Evolutionary conservation across 1,140 invertebrate genomes (phyloP).

Genomic region (Glossosoma conforme): DNA sequence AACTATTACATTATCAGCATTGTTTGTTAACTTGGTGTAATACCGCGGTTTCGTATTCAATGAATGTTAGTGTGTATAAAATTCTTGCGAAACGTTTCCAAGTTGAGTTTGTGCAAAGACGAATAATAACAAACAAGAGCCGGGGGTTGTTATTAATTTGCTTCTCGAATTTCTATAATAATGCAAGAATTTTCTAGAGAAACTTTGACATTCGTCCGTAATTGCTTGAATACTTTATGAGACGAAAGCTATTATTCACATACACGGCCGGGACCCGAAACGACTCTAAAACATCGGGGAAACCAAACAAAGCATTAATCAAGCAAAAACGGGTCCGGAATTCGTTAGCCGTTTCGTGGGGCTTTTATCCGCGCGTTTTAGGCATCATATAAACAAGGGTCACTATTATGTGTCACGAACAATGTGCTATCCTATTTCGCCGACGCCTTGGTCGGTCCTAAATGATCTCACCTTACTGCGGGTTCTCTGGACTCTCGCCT

Average conservation of each 20-base stretch:
- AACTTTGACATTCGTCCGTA: conserved; percentile 9
- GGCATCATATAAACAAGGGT: conserved; percentile 29
- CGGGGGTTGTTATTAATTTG: no score
- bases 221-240: conserved; percentile 13
- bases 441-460: background rate
- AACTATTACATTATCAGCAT: no score
- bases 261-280: background rate
- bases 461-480: background rate
- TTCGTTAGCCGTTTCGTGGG: conserved; percentile 26
- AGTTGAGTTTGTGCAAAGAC: no score
- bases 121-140: no score
- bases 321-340: conserved; percentile 26
- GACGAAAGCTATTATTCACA: conserved; percentile 16
- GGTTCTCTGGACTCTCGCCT: no score
- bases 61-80: no score
- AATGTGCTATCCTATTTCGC: conserved; percentile 25
- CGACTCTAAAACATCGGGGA: background rate
- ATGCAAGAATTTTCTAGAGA: no score
- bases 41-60: no score
- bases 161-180: no score
- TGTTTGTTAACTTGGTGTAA: no score
- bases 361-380: conserved; percentile 13
- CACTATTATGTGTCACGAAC: conserved; percentile 31
- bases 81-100: no score
- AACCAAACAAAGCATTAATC: conserved; percentile 30